Evolutionary conservation across 2,113 vertebrate species (phyloP), one percentile per base, ranked within the genome.

Genomic region (Trematocara macrostoma): DNA sequence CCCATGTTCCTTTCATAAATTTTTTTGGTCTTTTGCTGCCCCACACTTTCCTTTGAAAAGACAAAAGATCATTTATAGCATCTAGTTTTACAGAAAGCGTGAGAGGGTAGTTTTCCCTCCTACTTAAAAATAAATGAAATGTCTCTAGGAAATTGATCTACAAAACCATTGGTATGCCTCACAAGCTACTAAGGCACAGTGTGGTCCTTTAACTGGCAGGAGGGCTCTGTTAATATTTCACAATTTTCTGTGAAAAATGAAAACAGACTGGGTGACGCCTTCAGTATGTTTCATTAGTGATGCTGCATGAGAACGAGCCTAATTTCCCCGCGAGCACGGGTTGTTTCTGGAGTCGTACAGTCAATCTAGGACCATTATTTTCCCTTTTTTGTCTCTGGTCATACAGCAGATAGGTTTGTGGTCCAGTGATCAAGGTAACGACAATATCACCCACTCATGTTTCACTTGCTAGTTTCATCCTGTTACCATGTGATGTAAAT

Each of bases 401-500:
- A 57, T 35, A 80, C 2, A 14, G n/a, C 42, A 20, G 64, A 42
- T 16, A 42, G 16, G 29, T 74, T 84, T 86, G 55, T 79, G 88
- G 89, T 92, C 91, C 79, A 79, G 51, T 91, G 87, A 92, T 87
- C 85, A 86, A 91, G 83, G 86, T 86, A 67, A 80, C 18, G 83
- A 88, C 84, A 81, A 18, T 11, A 26, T 67, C 88, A 57, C 94
- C 93, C 93, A 95, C 93, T 87, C 34, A 2, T 74, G 71, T 94
- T 91, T 93, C 91, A 86, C 90, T 88, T 88, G 51, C 47, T 55
- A 31, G 87, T 94, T 94, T 93, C 91, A 86, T 82, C 79, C 78
- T 84, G 82, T 78, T 82, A 87, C 84, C 92, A 92, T 95, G 89
- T 95, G 94, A 94, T 91, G 89, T 89, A 93, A 91, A 94, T 94